Conservation (phyloP, 2,888 invertebrate species). For the Acanthacorydalis orientalis region DNA sequence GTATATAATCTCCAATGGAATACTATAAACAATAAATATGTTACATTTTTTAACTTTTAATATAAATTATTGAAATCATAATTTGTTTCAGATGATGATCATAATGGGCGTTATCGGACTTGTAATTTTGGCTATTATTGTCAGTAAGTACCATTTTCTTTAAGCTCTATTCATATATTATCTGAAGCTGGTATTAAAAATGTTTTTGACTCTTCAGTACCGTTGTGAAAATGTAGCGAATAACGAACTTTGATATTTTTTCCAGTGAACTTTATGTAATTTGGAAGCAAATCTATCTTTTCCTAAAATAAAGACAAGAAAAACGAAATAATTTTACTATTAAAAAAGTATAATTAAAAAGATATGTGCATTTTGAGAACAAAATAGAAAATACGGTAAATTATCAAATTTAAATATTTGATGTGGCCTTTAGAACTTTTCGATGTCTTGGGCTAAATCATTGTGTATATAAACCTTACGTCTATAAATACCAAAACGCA, state of each 20-base stretch:
- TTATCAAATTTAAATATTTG: no score
- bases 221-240: background rate
- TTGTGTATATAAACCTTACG: no score
- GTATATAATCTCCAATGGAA: no score
- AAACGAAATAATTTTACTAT: background rate
- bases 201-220: background rate
- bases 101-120: conserved; percentile 75
- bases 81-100: conserved; percentile 54
- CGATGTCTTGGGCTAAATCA: no score
- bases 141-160: conserved; percentile 43
- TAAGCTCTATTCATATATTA: background rate
- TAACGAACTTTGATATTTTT: conserved; percentile 15
- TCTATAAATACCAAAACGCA: no score
- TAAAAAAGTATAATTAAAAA: no score
- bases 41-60: background rate
- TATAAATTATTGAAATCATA: background rate
- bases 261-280: conserved; percentile 30
- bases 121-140: conserved; percentile 64
- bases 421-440: no score
- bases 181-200: no score
- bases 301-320: background rate
- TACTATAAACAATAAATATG: no score
- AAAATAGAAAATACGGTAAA: no score
- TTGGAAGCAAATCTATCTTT: conserved; percentile 14
- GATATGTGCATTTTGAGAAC: no score